These are phyloP conservation scores for Umimayanthus chanpuru DNA, from an alignment of 92 coral and sea anemone species.

Conservation along the genomic window DNA sequence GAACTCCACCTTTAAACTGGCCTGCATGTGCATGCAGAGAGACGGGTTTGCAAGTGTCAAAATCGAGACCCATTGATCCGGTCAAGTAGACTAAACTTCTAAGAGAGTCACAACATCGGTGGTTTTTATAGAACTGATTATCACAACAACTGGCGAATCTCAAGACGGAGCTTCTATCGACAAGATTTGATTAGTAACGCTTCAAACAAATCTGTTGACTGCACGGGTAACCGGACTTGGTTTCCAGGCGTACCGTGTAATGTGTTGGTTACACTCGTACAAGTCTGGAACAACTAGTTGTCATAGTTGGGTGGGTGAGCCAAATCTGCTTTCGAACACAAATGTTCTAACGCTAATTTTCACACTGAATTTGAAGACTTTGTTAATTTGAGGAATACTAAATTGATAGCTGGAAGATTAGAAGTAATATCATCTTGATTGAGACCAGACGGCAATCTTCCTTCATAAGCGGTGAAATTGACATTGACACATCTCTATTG, in stretches of 20 bases:
- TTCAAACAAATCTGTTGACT: slow-evolving; percentile 15
- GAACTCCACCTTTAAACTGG: neutral
- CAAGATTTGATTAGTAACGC: slow-evolving; percentile 24
- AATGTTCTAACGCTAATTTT: slow-evolving; percentile 1
- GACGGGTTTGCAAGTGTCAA: neutral
- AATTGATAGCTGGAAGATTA: neutral
- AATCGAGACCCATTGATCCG: neutral
- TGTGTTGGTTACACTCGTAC: slow-evolving; percentile 15
- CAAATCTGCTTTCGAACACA: slow-evolving; percentile 26
- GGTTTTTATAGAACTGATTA: neutral
- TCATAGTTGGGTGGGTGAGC: slow-evolving; percentile 4
- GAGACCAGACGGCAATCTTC: neutral
- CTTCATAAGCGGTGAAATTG: slow-evolving; percentile 13
- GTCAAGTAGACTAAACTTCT: slow-evolving; percentile 29
- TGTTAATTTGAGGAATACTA: neutral
- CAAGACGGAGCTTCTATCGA: neutral
- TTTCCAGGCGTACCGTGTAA: neutral
- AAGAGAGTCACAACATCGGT: neutral
- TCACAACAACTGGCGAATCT: slow-evolving; percentile 18
- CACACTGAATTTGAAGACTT: neutral
- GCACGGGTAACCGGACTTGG: slow-evolving; percentile 8
- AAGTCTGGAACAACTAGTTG: neutral
- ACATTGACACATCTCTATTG: slow-evolving; percentile 6
- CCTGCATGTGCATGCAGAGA: neutral
- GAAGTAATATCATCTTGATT: neutral